Base-by-base conservation (phyloP, 2,113 vertebrate genomes). In the Egretta garzetta region DNA sequence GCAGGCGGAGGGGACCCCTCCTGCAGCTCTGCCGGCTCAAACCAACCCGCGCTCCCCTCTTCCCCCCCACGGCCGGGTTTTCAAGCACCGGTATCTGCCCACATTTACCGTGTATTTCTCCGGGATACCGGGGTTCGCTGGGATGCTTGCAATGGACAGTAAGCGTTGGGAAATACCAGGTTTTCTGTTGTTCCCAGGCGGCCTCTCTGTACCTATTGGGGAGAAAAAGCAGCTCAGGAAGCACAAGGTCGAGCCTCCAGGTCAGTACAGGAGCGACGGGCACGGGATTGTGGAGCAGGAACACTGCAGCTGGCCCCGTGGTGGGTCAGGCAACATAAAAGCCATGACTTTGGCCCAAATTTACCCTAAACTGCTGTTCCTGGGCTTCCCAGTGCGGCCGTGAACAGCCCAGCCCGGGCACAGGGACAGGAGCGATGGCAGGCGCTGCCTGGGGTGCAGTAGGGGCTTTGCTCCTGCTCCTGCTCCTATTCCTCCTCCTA, bases 181-280 rank as follows among this genome's bases (percentile, higher is more conserved):
- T 14, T 11, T 30, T 41, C 7, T 10, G 45, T 32, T 23, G 22
- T 24, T 33, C 33, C 35, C 8, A 10, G 39, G 8, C 2, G 6
- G 21, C 14, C 9, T 16, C 56, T 37, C 17, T 3, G 10, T 18
- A 27, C 1, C 4, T 22, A 13, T 10, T 4, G 2, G 14, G 22
- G 33, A 28, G 28, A 18, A 45, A 32, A 19, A 28, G 39, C 47
- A 33, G 33, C 28, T 37, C 10, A 3, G 9, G 21, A n/a, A 24
- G 41, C 1, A 14, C 32, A 10, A 35, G 32, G 26, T 35, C 2
- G 4, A 21, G 33, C 24, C 27, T n/a, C 32, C 7, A 2, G 58
- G 9, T 24, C 21, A 2, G 30, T 7, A 14, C 10, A 11, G 49
- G 35, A 8, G 35, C 13, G 49, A 35, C 1, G 1, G 26, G 35